Percentiles rank a stretch among this genome's conserved stretches.
phyloP scores from a whole-genome alignment of 2,113 vertebrate species.

The Saccopteryx leptura region DNA sequence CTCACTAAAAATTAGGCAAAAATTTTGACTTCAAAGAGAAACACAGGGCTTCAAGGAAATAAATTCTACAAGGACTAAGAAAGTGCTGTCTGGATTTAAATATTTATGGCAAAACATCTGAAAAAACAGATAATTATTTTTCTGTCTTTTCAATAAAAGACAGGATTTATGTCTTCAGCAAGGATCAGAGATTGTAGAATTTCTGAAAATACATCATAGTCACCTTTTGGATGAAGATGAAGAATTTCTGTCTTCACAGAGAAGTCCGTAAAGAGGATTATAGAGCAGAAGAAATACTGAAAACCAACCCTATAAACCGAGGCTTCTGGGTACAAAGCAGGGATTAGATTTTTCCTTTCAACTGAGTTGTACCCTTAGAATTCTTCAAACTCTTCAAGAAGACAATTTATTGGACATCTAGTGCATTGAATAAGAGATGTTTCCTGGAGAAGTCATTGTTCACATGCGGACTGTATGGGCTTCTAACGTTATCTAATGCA shows the following conservation, averaged over 20 bases:
- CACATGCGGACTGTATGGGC: neutral
- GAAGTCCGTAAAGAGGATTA: neutral
- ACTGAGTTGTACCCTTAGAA: neutral
- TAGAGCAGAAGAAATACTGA: neutral
- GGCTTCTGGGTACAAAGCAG: constrained; percentile 16
- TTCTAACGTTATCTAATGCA: neutral
- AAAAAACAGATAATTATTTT: constrained; percentile 48
- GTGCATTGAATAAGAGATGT: neutral
- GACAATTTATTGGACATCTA: constrained; percentile 33
- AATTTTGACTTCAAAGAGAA: constrained; percentile 40
- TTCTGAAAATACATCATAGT: constrained; percentile 45
- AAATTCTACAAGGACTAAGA: constrained; percentile 11
- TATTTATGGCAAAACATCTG: neutral
- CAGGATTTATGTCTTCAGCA: constrained; percentile 20
- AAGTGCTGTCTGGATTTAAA: constrained; percentile 40
- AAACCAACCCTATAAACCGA: neutral
- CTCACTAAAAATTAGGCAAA: constrained; percentile 1
- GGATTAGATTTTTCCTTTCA: constrained; percentile 49
- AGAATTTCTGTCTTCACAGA: neutral
- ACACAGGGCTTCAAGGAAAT: neutral
- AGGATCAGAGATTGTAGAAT: constrained; percentile 21
- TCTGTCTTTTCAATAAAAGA: neutral
- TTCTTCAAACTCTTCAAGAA: neutral
- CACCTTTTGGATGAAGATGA: neutral
- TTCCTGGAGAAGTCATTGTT: neutral